A percentile compares a stretch with the other conserved stretches of the same genome.
phyloP scores from a whole-genome alignment of 2,888 invertebrate genomes.

The Phyto melanocephala region DNA sequence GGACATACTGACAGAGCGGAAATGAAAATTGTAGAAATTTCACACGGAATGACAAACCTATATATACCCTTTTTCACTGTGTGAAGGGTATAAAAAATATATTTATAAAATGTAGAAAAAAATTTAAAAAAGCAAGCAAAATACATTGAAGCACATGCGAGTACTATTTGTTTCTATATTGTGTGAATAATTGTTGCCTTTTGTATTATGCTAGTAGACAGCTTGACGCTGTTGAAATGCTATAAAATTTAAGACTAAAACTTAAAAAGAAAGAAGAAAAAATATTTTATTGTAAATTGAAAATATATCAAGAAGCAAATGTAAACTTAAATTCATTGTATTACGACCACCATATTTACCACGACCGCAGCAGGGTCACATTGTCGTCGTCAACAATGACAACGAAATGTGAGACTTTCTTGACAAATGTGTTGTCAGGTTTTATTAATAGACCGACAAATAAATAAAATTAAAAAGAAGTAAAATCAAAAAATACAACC shows the following conservation, averaged over 20 bases:
- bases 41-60: too few species aligned
- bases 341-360: background rate
- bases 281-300: slow-evolving; percentile 16
- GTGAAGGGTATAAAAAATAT: too few species aligned
- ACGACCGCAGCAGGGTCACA: background rate
- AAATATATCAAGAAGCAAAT: slow-evolving; percentile 36
- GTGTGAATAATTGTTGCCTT: background rate
- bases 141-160: too few species aligned
- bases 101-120: too few species aligned
- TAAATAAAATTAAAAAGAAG: background rate
- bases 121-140: too few species aligned
- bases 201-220: slow-evolving; percentile 43
- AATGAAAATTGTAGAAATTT: too few species aligned
- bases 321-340: slow-evolving; percentile 41
- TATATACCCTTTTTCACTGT: too few species aligned
- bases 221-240: slow-evolving; percentile 59
- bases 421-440: slow-evolving; percentile 59
- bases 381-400: slow-evolving; percentile 2
- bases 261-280: background rate
- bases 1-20: too few species aligned
- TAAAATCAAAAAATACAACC: background rate
- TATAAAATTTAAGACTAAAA: slow-evolving; percentile 34
- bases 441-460: slow-evolving; percentile 53
- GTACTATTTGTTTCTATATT: too few species aligned
- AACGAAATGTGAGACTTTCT: slow-evolving; percentile 43